These are phyloP conservation scores for Labeo catla DNA, from an alignment of 2,113 vertebrate genomes.

Conservation along the genomic window DNA sequence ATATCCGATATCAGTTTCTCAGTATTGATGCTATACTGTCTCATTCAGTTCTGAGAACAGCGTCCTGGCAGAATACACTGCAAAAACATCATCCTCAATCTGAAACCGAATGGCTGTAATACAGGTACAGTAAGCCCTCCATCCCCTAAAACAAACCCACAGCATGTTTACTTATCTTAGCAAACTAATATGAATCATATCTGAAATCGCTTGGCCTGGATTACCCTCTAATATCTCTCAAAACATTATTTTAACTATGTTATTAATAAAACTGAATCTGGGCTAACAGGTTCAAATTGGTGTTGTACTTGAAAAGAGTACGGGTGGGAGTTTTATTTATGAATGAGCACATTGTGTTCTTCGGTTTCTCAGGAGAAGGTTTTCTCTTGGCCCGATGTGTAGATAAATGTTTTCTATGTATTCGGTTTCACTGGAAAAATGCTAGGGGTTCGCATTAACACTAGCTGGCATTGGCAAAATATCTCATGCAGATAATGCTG, in stretches of 20 bases:
- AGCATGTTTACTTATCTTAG: slow-evolving; percentile 34
- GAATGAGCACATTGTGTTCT: slow-evolving; percentile 58
- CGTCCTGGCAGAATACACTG: not conserved
- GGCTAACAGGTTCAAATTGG: slow-evolving; percentile 63
- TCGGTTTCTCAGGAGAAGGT: slow-evolving; percentile 45
- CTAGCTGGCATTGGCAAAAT: slow-evolving; percentile 43
- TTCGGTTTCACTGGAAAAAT: slow-evolving; percentile 51
- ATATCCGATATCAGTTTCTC: slow-evolving; percentile 5
- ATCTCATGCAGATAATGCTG: slow-evolving; percentile 48
- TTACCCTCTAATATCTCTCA: slow-evolving; percentile 65
- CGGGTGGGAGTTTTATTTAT: slow-evolving; percentile 50
- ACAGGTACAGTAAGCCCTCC: slow-evolving; percentile 32
- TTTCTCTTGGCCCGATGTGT: slow-evolving; percentile 49
- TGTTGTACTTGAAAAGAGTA: slow-evolving; percentile 61
- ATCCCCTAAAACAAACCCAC: slow-evolving; percentile 36
- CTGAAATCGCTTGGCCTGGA: slow-evolving; percentile 62
- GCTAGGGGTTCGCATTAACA: slow-evolving; percentile 48
- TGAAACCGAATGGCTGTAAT: slow-evolving; percentile 7
- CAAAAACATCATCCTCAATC: not conserved
- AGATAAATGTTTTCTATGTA: slow-evolving; percentile 61
- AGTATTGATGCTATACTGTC: not conserved
- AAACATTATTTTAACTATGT: slow-evolving; percentile 58
- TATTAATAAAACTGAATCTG: slow-evolving; percentile 56
- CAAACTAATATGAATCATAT: slow-evolving; percentile 41
- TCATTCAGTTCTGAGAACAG: not conserved